Evolutionary conservation across 1,140 invertebrate species (phyloP).

Genomic region (Drosophila quadrilineata): DNA sequence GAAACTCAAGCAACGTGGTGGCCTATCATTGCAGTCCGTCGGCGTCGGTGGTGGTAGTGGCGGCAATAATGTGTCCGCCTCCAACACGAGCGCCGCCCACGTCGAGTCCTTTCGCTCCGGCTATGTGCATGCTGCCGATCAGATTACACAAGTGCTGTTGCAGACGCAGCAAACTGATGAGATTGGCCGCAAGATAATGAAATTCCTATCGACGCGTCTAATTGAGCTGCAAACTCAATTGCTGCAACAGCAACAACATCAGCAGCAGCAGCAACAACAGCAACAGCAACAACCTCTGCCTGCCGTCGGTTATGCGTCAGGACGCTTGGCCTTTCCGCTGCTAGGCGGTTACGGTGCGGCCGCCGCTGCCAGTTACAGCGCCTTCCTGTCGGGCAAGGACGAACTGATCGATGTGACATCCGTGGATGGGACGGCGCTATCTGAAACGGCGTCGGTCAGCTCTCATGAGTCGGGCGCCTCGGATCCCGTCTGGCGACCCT

Average conservation of each 20-base stretch:
- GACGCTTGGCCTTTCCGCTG: constrained; percentile 55
- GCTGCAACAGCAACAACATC: constrained; percentile 60
- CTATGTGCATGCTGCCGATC: constrained; percentile 95
- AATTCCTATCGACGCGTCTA: constrained; percentile 90
- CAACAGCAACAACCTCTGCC: constrained; percentile 44
- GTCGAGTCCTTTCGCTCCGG: constrained; percentile 92
- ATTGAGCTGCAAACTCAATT: constrained; percentile 83
- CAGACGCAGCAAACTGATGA: constrained; percentile 89
- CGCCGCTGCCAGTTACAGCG: constrained; percentile 56
- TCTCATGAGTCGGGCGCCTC: constrained; percentile 66
- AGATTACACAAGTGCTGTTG: constrained; percentile 92
- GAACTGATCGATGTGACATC: constrained; percentile 77
- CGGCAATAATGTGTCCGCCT: constrained; percentile 52
- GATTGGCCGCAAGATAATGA: constrained; percentile 91
- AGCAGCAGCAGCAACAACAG: constrained; percentile 38
- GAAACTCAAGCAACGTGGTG: constrained; percentile 86
- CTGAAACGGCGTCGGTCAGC: constrained; percentile 68
- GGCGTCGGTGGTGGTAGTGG: constrained; percentile 48
- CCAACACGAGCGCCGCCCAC: constrained; percentile 83
- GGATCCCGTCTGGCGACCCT: constrained; percentile 75
- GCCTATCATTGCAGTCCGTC: constrained; percentile 75
- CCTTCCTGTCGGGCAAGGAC: constrained; percentile 62
- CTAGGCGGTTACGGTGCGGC: constrained; percentile 55
- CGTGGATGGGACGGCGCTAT: constrained; percentile 63
- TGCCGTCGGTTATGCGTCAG: constrained; percentile 42